Evolutionary conservation across 2,888 invertebrate species (phyloP).

Genomic region (Spisula subtruncata): DNA sequence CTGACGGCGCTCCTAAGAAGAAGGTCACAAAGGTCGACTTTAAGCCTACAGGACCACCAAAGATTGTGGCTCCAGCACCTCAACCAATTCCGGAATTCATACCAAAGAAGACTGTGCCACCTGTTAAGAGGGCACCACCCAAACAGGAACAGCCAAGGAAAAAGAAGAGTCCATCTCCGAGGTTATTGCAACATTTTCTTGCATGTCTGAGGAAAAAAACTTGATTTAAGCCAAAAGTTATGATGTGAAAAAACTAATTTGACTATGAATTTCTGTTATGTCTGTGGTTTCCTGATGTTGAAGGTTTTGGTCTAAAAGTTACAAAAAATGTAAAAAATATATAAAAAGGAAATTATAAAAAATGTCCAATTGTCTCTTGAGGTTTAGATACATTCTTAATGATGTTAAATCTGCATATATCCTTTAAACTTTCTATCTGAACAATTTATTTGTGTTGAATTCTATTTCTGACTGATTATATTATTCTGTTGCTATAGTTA

Average conservation of each 20-base stretch:
- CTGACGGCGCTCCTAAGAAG: slow-evolving; percentile 65
- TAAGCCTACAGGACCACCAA: slow-evolving; percentile 66
- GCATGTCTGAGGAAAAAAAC: background rate
- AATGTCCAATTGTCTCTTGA: background rate
- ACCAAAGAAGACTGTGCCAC: slow-evolving; percentile 66
- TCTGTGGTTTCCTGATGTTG: background rate
- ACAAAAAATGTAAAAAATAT: no score
- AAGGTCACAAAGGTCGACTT: slow-evolving; percentile 67
- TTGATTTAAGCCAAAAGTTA: no score
- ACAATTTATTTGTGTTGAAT: background rate
- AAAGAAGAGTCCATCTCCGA: slow-evolving; percentile 68
- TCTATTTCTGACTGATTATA: background rate
- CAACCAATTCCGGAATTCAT: slow-evolving; percentile 60
- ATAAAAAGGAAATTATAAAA: background rate
- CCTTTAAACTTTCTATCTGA: background rate
- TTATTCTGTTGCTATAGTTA: slow-evolving; percentile 71
- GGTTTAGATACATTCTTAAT: background rate
- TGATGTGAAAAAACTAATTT: background rate
- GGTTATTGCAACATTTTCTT: slow-evolving; percentile 48
- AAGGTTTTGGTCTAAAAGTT: background rate
- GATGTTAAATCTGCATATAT: background rate
- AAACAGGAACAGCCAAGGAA: slow-evolving; percentile 52
- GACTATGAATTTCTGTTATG: background rate
- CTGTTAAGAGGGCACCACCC: slow-evolving; percentile 55
- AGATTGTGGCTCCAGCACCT: slow-evolving; percentile 53